Base-by-base conservation (phyloP, 2,113 vertebrate species). In the Hassar affinis region DNA sequence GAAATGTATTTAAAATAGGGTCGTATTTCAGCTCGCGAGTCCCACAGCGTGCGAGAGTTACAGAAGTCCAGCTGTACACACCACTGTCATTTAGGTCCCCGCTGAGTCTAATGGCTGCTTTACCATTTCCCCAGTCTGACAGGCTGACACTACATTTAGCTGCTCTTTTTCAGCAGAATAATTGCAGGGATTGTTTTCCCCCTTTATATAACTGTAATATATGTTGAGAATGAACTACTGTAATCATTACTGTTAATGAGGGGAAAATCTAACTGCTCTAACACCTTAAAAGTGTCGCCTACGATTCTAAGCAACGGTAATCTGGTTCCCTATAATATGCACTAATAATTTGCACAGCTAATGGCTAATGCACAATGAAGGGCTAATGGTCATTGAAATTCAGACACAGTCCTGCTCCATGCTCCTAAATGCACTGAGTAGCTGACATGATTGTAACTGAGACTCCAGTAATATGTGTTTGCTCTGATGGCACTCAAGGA, bases 101-200 rank as follows among this genome's bases (percentile, higher is more conserved):
- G 76, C 84, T 83, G 86, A 49, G 64, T 75, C 49, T 87, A 88
- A 89, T 87, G 72, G 78, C 72, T 79, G 78, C 86, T 86, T 83
- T 59, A 83, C n/a, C 38, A 79, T 38, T 49, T 83, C 82, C 75
- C 61, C 78, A 25, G 84, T 22, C 77, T 83, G 83, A 84, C 81
- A 84, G 85, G 79, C 56, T 78, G 83, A 79, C 68, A 82, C 54
- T 22, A 54, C 64, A 79, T 80, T 87, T 79, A 84, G 74, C 79
- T 84, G 49, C 66, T 82, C 83, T 87, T 66, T 84, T 84, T 84
- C 72, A 76, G 57, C 59, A 69, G 27, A 74, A 33, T 74, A 85
- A 64, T 62, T 72, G 62, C 51, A 75, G 45, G 8, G 35, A n/a
- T 20, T 82, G 45, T 74, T 4, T 56, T 22, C 47, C 49, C 27